Conservation (phyloP, 2,113 vertebrate genomes). For the Onychostoma macrolepis region DNA sequence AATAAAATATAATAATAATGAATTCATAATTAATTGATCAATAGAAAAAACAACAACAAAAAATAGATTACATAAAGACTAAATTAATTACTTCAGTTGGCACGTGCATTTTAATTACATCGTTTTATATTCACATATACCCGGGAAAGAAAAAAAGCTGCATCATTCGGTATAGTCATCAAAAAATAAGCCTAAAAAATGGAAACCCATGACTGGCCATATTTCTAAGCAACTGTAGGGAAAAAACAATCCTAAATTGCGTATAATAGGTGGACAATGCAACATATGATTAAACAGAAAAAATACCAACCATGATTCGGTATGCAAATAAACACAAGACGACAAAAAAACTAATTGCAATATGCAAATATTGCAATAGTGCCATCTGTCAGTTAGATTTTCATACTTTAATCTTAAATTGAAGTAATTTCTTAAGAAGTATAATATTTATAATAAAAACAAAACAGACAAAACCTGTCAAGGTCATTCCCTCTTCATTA, state of each 20-base stretch:
- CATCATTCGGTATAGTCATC: neutral
- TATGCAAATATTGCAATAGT: neutral
- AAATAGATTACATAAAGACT: too few relatives aligned
- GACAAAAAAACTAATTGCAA: neutral
- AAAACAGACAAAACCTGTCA: neutral
- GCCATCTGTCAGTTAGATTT: neutral
- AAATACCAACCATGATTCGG: neutral
- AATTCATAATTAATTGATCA: too few relatives aligned
- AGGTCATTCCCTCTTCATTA: neutral
- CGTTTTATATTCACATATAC: neutral
- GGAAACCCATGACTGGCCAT: neutral
- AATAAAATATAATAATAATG: neutral
- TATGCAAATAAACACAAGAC: neutral
- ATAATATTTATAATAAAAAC: too few relatives aligned
- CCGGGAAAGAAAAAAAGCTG: neutral
- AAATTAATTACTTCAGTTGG: too few relatives aligned
- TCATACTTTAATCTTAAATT: neutral
- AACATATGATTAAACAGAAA: neutral
- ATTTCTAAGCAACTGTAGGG: neutral
- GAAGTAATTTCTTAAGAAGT: neutral
- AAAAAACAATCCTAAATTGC: neutral
- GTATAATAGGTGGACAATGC: neutral
- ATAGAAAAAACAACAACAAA: neutral
- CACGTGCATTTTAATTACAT: neutral
- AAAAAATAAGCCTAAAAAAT: neutral